These are phyloP conservation scores for Eumerus sabulonum DNA, from an alignment of 2,888 invertebrate species.

Conservation along the genomic window DNA sequence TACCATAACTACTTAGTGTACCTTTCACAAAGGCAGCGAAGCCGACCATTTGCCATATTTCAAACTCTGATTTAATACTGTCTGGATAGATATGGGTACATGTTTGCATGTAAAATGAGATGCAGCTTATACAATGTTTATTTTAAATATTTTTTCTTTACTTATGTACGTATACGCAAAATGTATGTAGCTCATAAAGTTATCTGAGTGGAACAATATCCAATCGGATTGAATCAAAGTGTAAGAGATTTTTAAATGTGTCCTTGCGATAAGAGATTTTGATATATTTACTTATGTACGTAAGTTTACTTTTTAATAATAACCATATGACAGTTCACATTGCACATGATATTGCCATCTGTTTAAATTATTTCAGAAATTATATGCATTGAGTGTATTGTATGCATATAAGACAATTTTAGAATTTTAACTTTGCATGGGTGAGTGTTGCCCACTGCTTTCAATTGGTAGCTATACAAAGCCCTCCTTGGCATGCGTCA, in stretches of 20 bases:
- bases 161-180: no score
- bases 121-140: slow-evolving; percentile 14
- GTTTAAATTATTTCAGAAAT: no score
- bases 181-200: slow-evolving; percentile 24
- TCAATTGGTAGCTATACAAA: no score
- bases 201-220: slow-evolving; percentile 5
- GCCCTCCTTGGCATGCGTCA: no score
- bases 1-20: neutral
- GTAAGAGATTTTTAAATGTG: neutral
- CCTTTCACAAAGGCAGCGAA: slow-evolving; percentile 8
- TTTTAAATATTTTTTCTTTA: slow-evolving; percentile 8
- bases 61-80: slow-evolving; percentile 23
- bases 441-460: no score
- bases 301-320: no score
- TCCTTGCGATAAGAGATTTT: neutral
- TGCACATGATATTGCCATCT: no score
- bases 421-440: no score
- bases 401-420: no score
- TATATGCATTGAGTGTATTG: no score
- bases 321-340: no score
- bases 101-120: slow-evolving; percentile 13
- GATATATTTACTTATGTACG: no score
- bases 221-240: neutral
- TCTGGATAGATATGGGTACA: slow-evolving; percentile 4
- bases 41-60: slow-evolving; percentile 13